Evolutionary conservation across 2,888 invertebrate species (phyloP).

Genomic region (Rugalucina vietnamica): DNA sequence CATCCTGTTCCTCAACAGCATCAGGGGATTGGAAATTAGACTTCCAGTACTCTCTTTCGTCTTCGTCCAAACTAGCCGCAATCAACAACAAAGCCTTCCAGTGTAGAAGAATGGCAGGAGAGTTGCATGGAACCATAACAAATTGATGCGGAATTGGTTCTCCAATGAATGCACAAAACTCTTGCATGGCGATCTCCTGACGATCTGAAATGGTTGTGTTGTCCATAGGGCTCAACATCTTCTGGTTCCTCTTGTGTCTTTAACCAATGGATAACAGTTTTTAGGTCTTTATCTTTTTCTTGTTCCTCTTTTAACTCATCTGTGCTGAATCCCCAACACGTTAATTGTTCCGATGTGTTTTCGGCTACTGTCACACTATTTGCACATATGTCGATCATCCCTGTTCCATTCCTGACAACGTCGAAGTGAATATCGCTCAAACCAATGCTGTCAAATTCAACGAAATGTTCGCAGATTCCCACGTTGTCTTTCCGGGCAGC

Average conservation of each 20-base stretch:
- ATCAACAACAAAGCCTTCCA: constrained; percentile 21
- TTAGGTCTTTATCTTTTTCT: neutral
- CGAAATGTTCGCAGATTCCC: too few relatives aligned
- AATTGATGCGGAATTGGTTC: neutral
- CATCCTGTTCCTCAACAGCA: neutral
- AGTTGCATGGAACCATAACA: constrained; percentile 3
- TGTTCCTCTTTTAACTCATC: neutral
- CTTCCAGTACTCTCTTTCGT: constrained; percentile 10
- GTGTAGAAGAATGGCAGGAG: constrained; percentile 28
- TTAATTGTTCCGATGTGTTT: neutral
- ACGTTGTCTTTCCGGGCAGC: too few relatives aligned
- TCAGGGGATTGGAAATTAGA: neutral
- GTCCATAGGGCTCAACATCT: neutral
- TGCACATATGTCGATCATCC: neutral
- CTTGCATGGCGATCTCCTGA: neutral
- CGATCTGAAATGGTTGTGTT: neutral
- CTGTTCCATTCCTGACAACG: too few relatives aligned
- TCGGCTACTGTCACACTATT: neutral
- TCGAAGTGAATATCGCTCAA: too few relatives aligned
- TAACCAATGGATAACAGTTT: neutral
- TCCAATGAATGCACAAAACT: neutral
- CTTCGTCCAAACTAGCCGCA: neutral
- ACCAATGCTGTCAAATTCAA: too few relatives aligned
- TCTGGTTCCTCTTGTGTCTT: neutral
- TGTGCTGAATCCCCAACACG: neutral